Conservation (phyloP, 2,888 invertebrate species). For the Macrostomum cliftonense region DNA sequence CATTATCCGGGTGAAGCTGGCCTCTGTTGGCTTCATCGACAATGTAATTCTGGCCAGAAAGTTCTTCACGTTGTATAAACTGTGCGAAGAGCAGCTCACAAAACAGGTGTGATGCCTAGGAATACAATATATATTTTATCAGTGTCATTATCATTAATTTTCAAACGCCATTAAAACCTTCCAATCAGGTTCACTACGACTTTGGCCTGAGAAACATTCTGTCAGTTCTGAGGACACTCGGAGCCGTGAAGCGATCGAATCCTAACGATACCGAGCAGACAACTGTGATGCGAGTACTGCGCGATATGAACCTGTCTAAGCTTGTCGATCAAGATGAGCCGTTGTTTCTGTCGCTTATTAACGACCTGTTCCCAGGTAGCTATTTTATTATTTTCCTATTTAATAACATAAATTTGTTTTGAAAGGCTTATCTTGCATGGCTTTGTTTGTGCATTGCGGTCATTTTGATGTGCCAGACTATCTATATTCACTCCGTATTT, state of each 20-base stretch:
- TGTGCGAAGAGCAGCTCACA: constrained; percentile 39
- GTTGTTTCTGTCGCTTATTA: constrained; percentile 36
- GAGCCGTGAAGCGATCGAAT: constrained; percentile 32
- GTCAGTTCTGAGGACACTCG: constrained; percentile 36
- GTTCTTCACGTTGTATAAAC: constrained; percentile 37
- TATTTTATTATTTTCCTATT: not conserved
- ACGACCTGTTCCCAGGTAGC: constrained; percentile 32
- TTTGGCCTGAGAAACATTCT: constrained; percentile 39
- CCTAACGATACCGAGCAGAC: constrained; percentile 31
- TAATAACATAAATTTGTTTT: no score
- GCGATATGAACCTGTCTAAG: constrained; percentile 37
- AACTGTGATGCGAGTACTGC: constrained; percentile 32
- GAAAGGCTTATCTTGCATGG: no score
- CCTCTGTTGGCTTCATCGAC: constrained; percentile 36
- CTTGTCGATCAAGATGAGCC: constrained; percentile 38
- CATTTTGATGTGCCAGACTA: no score
- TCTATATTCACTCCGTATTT: no score
- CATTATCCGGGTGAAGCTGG: constrained; percentile 38
- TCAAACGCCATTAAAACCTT: no score
- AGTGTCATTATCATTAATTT: no score
- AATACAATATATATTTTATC: no score
- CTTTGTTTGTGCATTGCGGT: no score
- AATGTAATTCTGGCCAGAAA: constrained; percentile 35
- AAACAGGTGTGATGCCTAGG: constrained; percentile 36
- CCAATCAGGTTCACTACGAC: constrained; percentile 39